These are phyloP conservation scores for Tinea trinotella DNA, from an alignment of 2,888 invertebrate species.

Conservation along the genomic window DNA sequence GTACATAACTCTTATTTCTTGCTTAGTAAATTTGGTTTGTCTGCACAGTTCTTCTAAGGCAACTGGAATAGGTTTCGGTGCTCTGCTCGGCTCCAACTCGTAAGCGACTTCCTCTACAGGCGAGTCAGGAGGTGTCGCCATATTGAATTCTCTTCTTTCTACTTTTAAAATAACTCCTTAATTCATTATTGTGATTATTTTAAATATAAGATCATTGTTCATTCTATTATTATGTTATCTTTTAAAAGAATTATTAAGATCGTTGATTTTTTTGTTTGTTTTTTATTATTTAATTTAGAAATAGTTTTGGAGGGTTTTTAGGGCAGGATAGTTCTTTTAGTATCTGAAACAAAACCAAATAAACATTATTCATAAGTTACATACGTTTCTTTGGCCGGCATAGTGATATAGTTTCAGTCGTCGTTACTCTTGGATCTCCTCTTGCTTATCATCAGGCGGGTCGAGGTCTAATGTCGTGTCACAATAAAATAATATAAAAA, in stretches of 20 bases:
- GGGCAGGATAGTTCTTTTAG: conserved; percentile 32
- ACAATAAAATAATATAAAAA: too few species aligned
- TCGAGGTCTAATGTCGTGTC: too few species aligned
- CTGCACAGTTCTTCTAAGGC: conserved; percentile 92
- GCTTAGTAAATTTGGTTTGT: conserved; percentile 94
- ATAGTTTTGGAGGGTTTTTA: conserved; percentile 30
- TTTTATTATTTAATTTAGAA: background rate
- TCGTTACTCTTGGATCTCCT: too few species aligned
- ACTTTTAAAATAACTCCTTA: background rate
- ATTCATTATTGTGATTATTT: background rate
- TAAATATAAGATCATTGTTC: background rate
- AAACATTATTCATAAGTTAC: background rate
- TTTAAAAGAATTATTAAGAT: background rate
- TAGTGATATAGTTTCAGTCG: too few species aligned
- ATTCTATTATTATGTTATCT: background rate
- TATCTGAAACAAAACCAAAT: conserved; percentile 36
- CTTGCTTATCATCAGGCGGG: too few species aligned
- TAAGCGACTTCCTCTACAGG: conserved; percentile 90
- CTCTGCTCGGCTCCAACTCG: conserved; percentile 85
- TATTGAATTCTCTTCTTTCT: conserved; percentile 39
- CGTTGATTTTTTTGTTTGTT: too few species aligned
- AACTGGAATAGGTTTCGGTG: conserved; percentile 87
- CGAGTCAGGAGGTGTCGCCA: conserved; percentile 90
- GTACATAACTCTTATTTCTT: conserved; percentile 97
- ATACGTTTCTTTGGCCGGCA: too few species aligned